These are phyloP conservation scores for Oreochromis aureus DNA, from an alignment of 2,113 vertebrate genomes.

Conservation along the genomic window DNA sequence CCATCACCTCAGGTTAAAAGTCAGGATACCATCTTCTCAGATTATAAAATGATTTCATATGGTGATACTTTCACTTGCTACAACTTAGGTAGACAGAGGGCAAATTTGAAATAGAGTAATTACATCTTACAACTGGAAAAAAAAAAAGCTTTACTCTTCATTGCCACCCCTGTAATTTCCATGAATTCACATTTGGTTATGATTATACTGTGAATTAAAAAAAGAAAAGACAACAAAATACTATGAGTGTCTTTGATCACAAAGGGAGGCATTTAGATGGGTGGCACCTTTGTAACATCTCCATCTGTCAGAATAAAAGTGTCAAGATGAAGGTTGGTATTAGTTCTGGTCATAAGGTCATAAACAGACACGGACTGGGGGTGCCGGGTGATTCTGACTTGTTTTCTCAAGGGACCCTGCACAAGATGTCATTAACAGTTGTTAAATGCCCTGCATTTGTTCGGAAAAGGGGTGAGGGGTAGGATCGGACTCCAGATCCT, in stretches of 20 bases:
- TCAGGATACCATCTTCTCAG: neutral
- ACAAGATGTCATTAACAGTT: neutral
- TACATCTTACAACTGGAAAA: neutral
- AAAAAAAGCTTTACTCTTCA: neutral
- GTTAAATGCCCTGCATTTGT: neutral
- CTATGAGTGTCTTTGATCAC: neutral
- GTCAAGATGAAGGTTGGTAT: conserved; percentile 28
- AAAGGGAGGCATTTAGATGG: neutral
- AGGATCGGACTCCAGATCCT: neutral
- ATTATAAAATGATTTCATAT: neutral
- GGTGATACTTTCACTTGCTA: neutral
- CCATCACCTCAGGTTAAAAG: neutral
- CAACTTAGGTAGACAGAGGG: neutral
- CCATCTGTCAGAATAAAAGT: conserved; percentile 40
- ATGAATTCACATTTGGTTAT: neutral
- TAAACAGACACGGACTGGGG: neutral
- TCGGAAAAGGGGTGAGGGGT: neutral
- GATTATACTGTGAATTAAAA: neutral
- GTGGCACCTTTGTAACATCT: neutral
- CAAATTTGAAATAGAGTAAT: neutral
- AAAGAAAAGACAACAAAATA: neutral
- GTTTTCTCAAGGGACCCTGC: conserved; percentile 31
- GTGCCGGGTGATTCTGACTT: neutral
- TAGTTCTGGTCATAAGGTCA: conserved; percentile 38
- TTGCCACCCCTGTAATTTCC: neutral